A percentile compares a stretch with the other conserved stretches of the same genome.
Conservation (phyloP, 1,140 invertebrate genomes). For the Meloidogyne hapla region DNA sequence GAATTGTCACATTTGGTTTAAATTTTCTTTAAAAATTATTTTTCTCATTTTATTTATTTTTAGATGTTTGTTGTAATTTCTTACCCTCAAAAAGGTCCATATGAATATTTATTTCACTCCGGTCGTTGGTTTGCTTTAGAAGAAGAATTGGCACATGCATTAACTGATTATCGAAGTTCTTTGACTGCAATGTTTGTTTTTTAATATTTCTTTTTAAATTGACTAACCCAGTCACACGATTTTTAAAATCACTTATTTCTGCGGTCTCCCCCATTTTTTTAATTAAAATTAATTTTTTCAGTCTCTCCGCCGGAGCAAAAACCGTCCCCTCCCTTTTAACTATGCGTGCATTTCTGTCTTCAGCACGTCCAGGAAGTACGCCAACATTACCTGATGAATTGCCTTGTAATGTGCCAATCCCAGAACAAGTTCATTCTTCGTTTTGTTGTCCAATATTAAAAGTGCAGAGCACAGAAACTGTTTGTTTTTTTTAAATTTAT, state of each 20-base stretch:
- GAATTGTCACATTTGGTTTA: constrained; percentile 8
- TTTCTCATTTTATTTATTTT: neutral
- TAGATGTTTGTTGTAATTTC: constrained; percentile 45
- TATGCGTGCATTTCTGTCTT: constrained; percentile 38
- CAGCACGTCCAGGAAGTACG: constrained; percentile 3
- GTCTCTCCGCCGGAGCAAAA: constrained; percentile 47
- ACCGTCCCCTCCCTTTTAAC: constrained; percentile 46
- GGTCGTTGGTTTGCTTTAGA: constrained; percentile 50
- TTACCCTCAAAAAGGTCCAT: constrained; percentile 41
- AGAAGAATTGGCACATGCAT: constrained; percentile 32
- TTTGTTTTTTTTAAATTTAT: constrained; percentile 6
- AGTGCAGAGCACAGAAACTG: constrained; percentile 86
- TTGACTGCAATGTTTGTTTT: constrained; percentile 30
- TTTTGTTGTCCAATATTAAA: constrained; percentile 96
- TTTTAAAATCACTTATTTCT: no score
- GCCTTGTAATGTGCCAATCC: constrained; percentile 25
- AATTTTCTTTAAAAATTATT: neutral
- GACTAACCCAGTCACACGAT: no score
- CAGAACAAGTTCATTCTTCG: constrained; percentile 77
- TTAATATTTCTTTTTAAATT: neutral
- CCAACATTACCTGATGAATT: constrained; percentile 21
- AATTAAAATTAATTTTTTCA: constrained; percentile 31
- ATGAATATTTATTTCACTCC: constrained; percentile 46
- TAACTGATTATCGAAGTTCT: constrained; percentile 35
- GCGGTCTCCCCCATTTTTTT: constrained; percentile 7